These are phyloP conservation scores for Glandiceps talaboti DNA, from an alignment of 53 echinoderm and acorn worm genomes.

Conservation along the genomic window DNA sequence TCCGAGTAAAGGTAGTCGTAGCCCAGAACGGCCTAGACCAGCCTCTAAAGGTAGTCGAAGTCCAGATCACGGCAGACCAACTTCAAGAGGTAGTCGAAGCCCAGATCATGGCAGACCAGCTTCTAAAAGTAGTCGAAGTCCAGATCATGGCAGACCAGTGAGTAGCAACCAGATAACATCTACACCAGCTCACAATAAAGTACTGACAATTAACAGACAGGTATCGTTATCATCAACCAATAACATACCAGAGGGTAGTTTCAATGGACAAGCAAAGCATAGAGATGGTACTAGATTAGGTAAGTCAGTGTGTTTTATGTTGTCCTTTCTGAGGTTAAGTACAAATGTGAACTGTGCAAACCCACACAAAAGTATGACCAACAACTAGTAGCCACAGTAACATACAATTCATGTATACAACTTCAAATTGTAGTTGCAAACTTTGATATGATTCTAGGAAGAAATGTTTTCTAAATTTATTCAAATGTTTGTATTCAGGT, in stretches of 20 bases:
- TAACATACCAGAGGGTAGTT: constrained; percentile 70
- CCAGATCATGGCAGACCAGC: background rate
- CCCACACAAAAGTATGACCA: no score
- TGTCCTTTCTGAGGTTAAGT: no score
- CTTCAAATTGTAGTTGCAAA: no score
- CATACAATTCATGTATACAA: no score
- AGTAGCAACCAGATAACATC: constrained; percentile 31
- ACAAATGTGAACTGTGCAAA: no score
- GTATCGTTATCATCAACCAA: constrained; percentile 38
- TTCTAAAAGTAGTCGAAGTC: background rate
- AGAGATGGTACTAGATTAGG: constrained; percentile 78
- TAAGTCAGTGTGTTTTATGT: no score
- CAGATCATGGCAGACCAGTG: background rate
- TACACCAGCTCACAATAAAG: constrained; percentile 61
- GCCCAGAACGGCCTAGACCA: background rate
- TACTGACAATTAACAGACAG: constrained; percentile 23
- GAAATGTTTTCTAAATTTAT: no score
- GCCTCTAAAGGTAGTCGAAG: background rate
- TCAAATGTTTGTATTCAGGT: no score
- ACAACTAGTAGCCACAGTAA: no score
- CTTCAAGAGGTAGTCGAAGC: background rate
- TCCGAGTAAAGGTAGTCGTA: constrained; percentile 8
- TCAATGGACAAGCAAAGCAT: constrained; percentile 68
- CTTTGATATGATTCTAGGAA: no score
- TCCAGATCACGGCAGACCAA: background rate